Percentiles rank a stretch among this genome's conserved stretches.
Evolutionary conservation across 2,113 vertebrate genomes (phyloP).

Genomic region (Cryptotis parvus): DNA sequence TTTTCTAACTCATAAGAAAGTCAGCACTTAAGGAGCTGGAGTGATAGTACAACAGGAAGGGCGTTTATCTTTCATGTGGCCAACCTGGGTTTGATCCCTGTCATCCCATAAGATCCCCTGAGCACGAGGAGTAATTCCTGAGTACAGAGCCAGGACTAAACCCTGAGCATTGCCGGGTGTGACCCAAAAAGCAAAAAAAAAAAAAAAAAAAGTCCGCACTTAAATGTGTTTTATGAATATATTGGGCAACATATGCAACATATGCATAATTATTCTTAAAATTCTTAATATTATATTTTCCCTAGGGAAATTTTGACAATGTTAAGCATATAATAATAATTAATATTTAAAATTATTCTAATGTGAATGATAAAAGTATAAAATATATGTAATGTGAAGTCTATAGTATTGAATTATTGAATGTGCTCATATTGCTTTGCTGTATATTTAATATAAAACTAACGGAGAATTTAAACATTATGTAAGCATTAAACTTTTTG

Average conservation of each 20-base stretch:
- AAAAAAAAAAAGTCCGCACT: too few relatives aligned
- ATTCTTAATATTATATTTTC: neutral
- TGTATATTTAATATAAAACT: conserved; percentile 59
- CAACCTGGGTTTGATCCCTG: too few relatives aligned
- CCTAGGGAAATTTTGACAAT: conserved; percentile 16
- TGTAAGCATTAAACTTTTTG: conserved; percentile 69
- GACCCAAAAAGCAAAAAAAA: too few relatives aligned
- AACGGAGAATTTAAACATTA: conserved; percentile 53
- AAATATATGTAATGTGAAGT: conserved; percentile 40
- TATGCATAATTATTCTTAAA: neutral
- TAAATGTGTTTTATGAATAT: neutral
- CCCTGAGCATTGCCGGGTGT: too few relatives aligned
- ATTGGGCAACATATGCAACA: neutral
- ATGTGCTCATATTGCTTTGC: conserved; percentile 68
- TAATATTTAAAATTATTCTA: conserved; percentile 61
- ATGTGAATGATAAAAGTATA: conserved; percentile 50
- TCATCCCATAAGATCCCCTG: too few relatives aligned
- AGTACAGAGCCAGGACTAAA: too few relatives aligned
- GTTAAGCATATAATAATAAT: conserved; percentile 29
- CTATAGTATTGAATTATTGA: conserved; percentile 56
- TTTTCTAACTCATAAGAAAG: neutral
- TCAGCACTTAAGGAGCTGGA: too few relatives aligned
- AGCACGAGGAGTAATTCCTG: too few relatives aligned
- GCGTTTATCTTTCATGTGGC: too few relatives aligned
- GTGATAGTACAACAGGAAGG: too few relatives aligned